Conservation (phyloP, 2,797 vertebrate species). For the Jordanella pulchra region DNA sequence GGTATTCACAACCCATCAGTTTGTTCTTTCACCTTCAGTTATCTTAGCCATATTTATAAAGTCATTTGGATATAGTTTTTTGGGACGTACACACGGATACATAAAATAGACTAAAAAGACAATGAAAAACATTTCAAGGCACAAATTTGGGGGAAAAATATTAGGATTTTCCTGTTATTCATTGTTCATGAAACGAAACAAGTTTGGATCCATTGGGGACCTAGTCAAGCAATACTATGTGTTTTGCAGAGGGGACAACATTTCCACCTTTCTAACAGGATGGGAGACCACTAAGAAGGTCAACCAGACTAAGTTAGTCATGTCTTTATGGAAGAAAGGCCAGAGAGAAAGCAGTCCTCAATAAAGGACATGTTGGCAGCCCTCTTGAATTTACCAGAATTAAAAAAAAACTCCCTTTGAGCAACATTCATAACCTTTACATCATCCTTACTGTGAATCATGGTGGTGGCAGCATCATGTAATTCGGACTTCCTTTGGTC, state of each 20-base stretch:
- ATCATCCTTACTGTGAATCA: neutral
- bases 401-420: neutral
- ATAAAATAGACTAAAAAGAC: neutral
- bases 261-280: neutral
- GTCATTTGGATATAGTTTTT: no score
- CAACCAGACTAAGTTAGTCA: rapidly evolving
- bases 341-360: neutral
- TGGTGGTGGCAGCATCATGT: neutral
- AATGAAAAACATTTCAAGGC: neutral
- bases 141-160: neutral
- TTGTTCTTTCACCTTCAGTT: no score
- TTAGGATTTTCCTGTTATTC: neutral
- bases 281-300: neutral
- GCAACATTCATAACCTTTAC: neutral
- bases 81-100: neutral
- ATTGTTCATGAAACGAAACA: neutral
- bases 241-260: no score
- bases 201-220: neutral
- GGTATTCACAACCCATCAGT: no score
- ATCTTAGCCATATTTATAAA: no score
- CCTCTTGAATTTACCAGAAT: neutral
- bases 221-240: neutral
- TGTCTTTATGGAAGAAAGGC: neutral
- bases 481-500: neutral
- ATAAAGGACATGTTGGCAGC: neutral